Percentiles rank a stretch among this genome's conserved stretches.
Evolutionary conservation across 2,797 vertebrate species (phyloP).

Genomic region (Agapornis canus): DNA sequence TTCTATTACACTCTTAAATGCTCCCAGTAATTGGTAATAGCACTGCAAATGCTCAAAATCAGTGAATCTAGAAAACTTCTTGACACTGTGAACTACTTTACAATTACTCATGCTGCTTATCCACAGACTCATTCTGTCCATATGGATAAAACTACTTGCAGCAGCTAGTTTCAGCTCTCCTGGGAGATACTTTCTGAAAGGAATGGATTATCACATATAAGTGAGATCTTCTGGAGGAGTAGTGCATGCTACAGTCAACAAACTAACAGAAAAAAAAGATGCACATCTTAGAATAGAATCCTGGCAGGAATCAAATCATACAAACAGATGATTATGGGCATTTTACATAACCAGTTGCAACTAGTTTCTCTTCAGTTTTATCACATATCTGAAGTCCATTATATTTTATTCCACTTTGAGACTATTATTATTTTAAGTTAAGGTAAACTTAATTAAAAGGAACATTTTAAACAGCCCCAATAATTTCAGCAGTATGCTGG

Average conservation of each 20-base stretch:
- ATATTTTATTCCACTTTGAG: background rate
- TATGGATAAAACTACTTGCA: background rate
- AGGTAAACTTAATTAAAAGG: background rate
- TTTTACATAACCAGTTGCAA: conserved; percentile 40
- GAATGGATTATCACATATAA: conserved; percentile 15
- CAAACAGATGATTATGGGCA: conserved; percentile 27
- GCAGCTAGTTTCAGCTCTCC: background rate
- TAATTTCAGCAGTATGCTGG: background rate
- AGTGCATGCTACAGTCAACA: conserved; percentile 31
- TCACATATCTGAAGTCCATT: background rate
- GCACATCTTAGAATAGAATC: conserved; percentile 27
- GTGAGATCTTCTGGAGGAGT: conserved; percentile 44
- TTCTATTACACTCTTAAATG: background rate
- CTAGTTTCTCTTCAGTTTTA: conserved; percentile 8
- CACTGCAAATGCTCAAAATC: background rate
- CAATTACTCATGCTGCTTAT: conserved; percentile 45
- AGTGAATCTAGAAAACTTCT: background rate
- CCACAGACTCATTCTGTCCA: conserved; percentile 12
- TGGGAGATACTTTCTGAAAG: background rate
- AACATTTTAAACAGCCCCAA: background rate
- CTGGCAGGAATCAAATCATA: conserved; percentile 18
- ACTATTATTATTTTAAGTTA: background rate
- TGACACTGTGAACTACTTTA: conserved; percentile 20
- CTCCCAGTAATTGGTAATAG: background rate
- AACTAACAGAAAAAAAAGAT: background rate